Evolutionary conservation across 2,797 vertebrate genomes (phyloP).

Genomic region (Columba guinea): DNA sequence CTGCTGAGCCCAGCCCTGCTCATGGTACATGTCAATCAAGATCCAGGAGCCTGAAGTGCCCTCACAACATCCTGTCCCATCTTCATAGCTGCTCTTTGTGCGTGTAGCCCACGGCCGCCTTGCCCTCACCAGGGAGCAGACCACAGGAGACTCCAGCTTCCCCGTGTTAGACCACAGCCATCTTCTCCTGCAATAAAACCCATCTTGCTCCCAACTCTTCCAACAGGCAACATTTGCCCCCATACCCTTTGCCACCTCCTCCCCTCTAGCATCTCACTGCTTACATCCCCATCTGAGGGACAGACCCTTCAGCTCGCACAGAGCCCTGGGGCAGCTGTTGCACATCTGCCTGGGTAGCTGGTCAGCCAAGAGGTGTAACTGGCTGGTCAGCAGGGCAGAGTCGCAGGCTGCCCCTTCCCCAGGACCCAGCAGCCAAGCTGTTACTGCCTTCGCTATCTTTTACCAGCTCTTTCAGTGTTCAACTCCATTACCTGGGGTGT

Average conservation of each 20-base stretch:
- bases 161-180: background rate
- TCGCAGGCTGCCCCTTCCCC: background rate
- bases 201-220: background rate
- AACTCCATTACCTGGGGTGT: rapidly evolving
- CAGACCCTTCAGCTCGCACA: background rate
- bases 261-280: background rate
- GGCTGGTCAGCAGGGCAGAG: background rate
- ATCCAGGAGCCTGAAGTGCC: background rate
- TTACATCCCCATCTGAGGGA: background rate
- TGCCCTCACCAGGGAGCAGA: background rate
- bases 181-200: background rate
- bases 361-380: background rate
- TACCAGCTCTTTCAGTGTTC: background rate
- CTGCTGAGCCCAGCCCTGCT: background rate
- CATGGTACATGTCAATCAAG: background rate
- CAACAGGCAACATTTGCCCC: background rate
- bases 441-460: background rate
- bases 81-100: background rate
- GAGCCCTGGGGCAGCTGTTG: background rate
- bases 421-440: background rate
- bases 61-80: background rate
- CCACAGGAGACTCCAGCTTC: background rate
- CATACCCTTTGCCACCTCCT: background rate
- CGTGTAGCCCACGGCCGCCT: background rate
- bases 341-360: background rate